phyloP scores from a whole-genome alignment of 2,113 vertebrate genomes.

The Syngnathoides biaculeatus region DNA sequence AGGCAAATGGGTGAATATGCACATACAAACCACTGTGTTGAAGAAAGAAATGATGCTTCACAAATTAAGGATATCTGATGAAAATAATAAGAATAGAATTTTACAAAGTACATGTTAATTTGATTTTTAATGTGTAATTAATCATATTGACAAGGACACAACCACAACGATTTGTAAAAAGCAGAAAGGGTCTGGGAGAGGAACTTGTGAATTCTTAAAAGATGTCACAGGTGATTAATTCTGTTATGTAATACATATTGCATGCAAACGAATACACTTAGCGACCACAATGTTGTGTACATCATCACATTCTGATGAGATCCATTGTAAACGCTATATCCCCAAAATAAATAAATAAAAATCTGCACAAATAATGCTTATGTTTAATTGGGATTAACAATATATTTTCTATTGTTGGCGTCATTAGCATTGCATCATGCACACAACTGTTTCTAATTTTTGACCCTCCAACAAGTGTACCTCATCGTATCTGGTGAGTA shows the following conservation, averaged over 20 bases:
- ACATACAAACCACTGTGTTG: not conserved
- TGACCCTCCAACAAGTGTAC: no score
- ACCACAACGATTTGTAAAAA: constrained; percentile 1
- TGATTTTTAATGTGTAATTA: not conserved
- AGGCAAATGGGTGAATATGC: no score
- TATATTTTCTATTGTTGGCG: not conserved
- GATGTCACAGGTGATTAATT: constrained; percentile 5
- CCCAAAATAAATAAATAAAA: not conserved
- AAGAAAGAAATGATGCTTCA: not conserved
- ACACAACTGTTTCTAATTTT: no score
- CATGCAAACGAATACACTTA: not conserved
- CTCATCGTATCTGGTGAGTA: no score
- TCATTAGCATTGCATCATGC: no score
- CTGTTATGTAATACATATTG: constrained; percentile 3
- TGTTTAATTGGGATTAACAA: not conserved
- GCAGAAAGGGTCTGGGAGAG: not conserved
- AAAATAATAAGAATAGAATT: no score
- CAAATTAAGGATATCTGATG: not conserved
- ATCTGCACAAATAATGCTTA: not conserved
- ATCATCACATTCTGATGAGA: not conserved
- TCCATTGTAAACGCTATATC: not conserved
- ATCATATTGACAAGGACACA: not conserved
- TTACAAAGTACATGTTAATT: not conserved
- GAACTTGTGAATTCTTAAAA: constrained; percentile 9
- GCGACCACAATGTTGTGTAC: not conserved